phyloP scores from a whole-genome alignment of 2,888 invertebrate genomes.

The Aphodius granarius region DNA sequence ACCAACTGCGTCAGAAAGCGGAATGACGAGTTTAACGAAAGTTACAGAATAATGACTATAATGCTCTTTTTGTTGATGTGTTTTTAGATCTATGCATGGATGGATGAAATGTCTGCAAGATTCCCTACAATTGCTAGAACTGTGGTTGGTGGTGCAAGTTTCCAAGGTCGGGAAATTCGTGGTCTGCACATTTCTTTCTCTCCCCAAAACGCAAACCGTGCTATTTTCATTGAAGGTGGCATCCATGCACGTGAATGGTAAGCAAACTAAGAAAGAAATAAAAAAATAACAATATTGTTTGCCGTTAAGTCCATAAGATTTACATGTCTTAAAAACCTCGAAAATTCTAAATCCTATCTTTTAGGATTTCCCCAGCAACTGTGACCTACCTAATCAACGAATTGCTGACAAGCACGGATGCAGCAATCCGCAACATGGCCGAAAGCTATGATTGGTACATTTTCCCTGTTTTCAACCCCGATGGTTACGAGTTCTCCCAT shows the following conservation, averaged over 20 bases:
- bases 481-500: conserved; percentile 72
- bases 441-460: conserved; percentile 75
- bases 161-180: conserved; percentile 62
- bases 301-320: too few species aligned
- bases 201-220: conserved; percentile 57
- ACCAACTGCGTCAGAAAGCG: too few species aligned
- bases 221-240: conserved; percentile 66
- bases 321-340: too few species aligned
- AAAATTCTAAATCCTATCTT: conserved; percentile 31
- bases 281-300: too few species aligned
- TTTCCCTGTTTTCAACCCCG: conserved; percentile 72
- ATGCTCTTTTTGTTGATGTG: neutral
- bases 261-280: too few species aligned
- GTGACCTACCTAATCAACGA: conserved; percentile 64
- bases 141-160: conserved; percentile 60
- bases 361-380: conserved; percentile 47
- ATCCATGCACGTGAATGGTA: conserved; percentile 53
- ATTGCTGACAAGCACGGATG: conserved; percentile 64
- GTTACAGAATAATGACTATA: neutral
- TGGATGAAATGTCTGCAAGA: conserved; percentile 54
- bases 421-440: conserved; percentile 60
- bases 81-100: conserved; percentile 61
- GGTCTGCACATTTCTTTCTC: conserved; percentile 57
- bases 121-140: conserved; percentile 57
- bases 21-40: too few species aligned